These are phyloP conservation scores for Gila robusta DNA, from an alignment of 2,797 vertebrate genomes.

Conservation along the genomic window DNA sequence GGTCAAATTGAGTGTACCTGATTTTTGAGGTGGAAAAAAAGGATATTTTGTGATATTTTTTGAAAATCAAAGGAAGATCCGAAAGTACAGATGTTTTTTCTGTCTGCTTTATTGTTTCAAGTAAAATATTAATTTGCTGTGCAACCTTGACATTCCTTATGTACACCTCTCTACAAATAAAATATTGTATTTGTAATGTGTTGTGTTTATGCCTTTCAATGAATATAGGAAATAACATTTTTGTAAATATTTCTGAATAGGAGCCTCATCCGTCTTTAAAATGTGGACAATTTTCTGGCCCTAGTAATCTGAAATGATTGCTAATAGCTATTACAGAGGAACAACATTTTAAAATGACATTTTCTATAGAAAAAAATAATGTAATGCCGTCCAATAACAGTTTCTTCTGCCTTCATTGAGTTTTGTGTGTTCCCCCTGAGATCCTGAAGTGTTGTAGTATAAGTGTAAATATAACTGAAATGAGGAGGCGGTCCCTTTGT, in stretches of 20 bases:
- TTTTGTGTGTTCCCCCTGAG: not conserved
- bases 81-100: not conserved
- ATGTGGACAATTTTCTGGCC: not conserved
- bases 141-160: slow-evolving; percentile 11
- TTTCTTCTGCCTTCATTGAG: not conserved
- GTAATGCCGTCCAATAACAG: not conserved
- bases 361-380: not conserved
- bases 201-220: not conserved
- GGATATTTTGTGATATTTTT: not conserved
- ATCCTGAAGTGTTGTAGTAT: not conserved
- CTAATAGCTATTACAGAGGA: not conserved
- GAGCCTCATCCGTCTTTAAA: not conserved
- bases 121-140: slow-evolving; percentile 6
- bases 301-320: not conserved
- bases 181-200: slow-evolving; percentile 9
- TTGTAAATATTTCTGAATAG: not conserved
- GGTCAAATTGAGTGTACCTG: not conserved
- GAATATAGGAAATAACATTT: not conserved
- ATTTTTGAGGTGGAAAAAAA: not conserved
- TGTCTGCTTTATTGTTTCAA: slow-evolving; percentile 14
- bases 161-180: not conserved
- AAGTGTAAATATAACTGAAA: not conserved
- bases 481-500: not conserved
- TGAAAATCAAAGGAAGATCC: not conserved
- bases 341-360: not conserved